Evolutionary conservation across 2,113 vertebrate species (phyloP).

Genomic region (Thamnaconus septentrionalis): DNA sequence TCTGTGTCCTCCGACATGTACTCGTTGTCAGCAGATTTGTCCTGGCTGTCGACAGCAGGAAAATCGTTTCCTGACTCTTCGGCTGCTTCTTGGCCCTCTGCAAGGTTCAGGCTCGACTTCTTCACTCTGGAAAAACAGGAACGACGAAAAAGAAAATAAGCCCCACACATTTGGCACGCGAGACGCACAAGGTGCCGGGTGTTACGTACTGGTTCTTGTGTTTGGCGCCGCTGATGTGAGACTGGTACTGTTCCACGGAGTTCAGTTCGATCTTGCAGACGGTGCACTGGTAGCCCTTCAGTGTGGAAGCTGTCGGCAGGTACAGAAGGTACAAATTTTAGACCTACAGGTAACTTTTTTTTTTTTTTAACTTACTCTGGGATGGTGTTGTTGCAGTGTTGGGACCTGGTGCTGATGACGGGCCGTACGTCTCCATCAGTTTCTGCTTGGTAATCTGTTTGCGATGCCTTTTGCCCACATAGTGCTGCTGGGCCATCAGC

Average conservation of each 20-base stretch:
- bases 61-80: constrained; percentile 18
- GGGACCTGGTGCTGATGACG: constrained; percentile 74
- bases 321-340: no score
- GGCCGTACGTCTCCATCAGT: constrained; percentile 92
- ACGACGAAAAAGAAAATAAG: background rate
- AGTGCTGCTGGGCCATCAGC: constrained; percentile 95
- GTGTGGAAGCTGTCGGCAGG: constrained; percentile 75
- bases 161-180: background rate
- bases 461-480: constrained; percentile 93
- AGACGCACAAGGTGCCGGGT: background rate
- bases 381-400: background rate
- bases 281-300: constrained; percentile 90
- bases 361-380: no score
- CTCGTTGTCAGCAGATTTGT: background rate
- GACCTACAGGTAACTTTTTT: no score
- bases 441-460: constrained; percentile 94
- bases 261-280: constrained; percentile 94
- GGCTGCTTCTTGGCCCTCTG: constrained; percentile 32
- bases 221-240: constrained; percentile 95
- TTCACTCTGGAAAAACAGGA: constrained; percentile 50
- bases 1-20: constrained; percentile 39
- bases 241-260: constrained; percentile 97
- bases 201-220: constrained; percentile 92
- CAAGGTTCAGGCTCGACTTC: constrained; percentile 43
- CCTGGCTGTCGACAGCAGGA: background rate